These are phyloP conservation scores for Callithrix jacchus DNA, from an alignment of 2,113 vertebrate genomes.

Conservation along the genomic window DNA sequence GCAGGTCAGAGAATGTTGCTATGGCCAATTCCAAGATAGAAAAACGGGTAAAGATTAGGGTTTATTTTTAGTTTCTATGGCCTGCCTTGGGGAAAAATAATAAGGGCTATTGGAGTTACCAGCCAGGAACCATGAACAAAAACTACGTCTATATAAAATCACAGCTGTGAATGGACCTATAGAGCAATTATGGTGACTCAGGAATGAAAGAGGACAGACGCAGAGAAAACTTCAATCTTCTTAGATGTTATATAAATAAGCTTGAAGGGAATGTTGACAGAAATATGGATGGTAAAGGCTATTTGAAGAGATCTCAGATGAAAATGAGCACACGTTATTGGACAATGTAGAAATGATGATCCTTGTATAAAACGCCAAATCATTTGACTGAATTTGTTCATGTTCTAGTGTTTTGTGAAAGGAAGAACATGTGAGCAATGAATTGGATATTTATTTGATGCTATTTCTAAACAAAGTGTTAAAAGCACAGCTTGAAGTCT, in stretches of 20 bases:
- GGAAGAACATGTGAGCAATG: neutral
- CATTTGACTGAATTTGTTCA: neutral
- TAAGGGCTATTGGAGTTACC: neutral
- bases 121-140: neutral
- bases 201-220: neutral
- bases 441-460: neutral
- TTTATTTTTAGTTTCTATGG: neutral
- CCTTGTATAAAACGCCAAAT: neutral
- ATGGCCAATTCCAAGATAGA: neutral
- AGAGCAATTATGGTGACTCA: neutral
- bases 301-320: neutral
- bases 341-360: neutral
- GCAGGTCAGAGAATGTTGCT: neutral
- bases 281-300: neutral
- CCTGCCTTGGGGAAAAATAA: neutral
- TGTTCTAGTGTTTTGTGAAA: neutral
- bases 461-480: neutral
- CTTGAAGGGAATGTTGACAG: neutral
- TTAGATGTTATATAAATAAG: neutral
- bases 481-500: neutral
- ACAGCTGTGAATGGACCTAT: neutral
- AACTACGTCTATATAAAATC: neutral
- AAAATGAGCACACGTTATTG: neutral
- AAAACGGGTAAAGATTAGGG: neutral
- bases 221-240: neutral